Base-by-base conservation (phyloP, 2,113 vertebrate genomes). In the Nerophis lumbriciformis region DNA sequence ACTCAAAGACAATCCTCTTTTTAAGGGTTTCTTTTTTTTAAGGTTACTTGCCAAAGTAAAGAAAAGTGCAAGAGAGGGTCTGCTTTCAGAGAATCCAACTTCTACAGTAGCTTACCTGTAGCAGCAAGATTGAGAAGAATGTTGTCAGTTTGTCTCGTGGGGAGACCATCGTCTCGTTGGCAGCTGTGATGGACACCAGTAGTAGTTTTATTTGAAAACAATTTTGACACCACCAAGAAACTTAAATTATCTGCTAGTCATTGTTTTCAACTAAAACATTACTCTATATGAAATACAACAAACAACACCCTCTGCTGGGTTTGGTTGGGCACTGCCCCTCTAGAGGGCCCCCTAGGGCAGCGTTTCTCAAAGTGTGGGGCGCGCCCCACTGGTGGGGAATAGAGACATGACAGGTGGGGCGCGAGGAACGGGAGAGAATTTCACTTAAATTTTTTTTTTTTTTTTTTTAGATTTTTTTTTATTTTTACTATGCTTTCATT, bases 91-190 rank as follows among this genome's bases (percentile, higher is more conserved):
- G 36, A 59, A 66, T 68, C 58, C 37, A 10, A 16, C 67, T 70
- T 70, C 38, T 58, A 52, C 60, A 63, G 19, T 45, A 45, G 39
- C 73, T 79, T 71, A 81, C 76, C 78, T 82, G 55, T 56, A 39
- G 71, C 66, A 59, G 70, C 58, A 71, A 75, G 73, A 82, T 84
- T 82, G 66, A 49, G 6, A 53, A 77, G 77, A 88, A 86, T 87
- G 48, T 42, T 44, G 47, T 73, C 35, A 37, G 49, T 64, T 53
- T 48, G 37, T 48, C 59, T 52, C 12, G 37, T 50, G 19, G 38
- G 56, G 56, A 51, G 42, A 60, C 61, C 56, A 66, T 60, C 56
- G 56, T 65, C 37, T 72, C 51, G 39, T 61, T 50, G 63, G 48
- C 14, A 69, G 52, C 53, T 28, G 8, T 14, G 14, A 28, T 45